Evolutionary conservation across 2,888 invertebrate genomes (phyloP), one percentile per base, ranked within the genome.

Genomic region (Zeuzera pyrina): DNA sequence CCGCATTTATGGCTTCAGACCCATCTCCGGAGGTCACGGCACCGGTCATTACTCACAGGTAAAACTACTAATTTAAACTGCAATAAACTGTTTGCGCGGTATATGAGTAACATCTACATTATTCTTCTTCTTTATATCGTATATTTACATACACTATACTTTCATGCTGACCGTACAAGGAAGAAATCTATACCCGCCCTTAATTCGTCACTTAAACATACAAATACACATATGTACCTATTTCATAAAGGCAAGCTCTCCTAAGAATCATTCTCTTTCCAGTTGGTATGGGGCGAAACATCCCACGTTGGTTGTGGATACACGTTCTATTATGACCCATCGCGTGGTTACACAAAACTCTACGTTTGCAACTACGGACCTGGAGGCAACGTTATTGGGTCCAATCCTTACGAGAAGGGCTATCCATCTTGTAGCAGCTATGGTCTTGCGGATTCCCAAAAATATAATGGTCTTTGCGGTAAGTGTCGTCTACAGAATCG

Each of bases 271-370:
- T 14, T 2, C 14, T 12, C 44, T 43, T 41, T 52, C 38, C 46
- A 95, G 93, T 86, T 95, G 71, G 89, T 95, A 33, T 96, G 95
- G 95, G 92, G 92, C 35, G 90, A 92, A 60, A 93, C 94, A 7
- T 90, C 90, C 57, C 85, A 91, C 45, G 87, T 96, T 32, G 96
- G 96, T 35, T 96, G 95, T 61, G 95, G 95, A 15, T 95, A 88
- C 63, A 87, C 93, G 0, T 92, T 90, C 71, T 95, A 92, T 76
- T 90, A 90, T 57, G 91, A 93, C 52, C 85, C 87, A 2, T 42
- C 65, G 2, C 78, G 87, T 47, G 92, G 93, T 47, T 93, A 91
- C 67, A 91, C 91, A 45, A 93, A 92, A 68, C 86, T 92, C 37
- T 93, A 92, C 71, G 91, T 93, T 32, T 94, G 93, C 85, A 93